Evolutionary conservation across 2,888 invertebrate genomes (phyloP).

Genomic region (Drosophila subsilvestris): DNA sequence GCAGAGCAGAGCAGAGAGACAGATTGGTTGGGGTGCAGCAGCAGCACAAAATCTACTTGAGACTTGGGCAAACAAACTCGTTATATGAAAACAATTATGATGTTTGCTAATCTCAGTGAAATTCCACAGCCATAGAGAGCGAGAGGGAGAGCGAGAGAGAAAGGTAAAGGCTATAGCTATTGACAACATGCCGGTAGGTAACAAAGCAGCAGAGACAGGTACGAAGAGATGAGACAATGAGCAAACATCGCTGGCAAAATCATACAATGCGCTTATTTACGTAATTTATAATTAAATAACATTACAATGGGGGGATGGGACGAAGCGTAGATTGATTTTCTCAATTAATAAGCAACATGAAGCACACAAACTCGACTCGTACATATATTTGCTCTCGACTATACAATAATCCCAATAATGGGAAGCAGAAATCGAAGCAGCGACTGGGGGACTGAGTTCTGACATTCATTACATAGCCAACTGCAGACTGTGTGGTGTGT

Average conservation of each 20-base stretch:
- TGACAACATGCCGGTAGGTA: constrained; percentile 10
- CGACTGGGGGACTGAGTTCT: neutral
- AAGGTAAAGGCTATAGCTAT: neutral
- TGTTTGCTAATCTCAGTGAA: constrained; percentile 43
- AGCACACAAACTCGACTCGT: no score
- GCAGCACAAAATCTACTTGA: constrained; percentile 29
- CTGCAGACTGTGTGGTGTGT: neutral
- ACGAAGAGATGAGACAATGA: neutral
- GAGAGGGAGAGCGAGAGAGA: neutral
- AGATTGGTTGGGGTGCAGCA: constrained; percentile 13
- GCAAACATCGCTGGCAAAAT: neutral
- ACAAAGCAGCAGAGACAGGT: constrained; percentile 1
- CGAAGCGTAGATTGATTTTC: constrained; percentile 13
- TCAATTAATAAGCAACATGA: constrained; percentile 40
- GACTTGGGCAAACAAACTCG: constrained; percentile 44
- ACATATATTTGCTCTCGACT: neutral
- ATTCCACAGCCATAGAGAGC: neutral
- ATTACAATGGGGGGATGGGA: constrained; percentile 1
- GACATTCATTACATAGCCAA: neutral
- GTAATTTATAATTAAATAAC: constrained; percentile 55
- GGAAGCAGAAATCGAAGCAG: neutral
- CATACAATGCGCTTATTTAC: constrained; percentile 12
- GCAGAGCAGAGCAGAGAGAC: no score
- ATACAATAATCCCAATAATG: neutral
- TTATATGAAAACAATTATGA: constrained; percentile 44